Evolutionary conservation across 37 sponge, comb jelly and placozoan species (phyloP), one percentile per base, ranked within the genome.

Genomic region (Beroe ovata): DNA sequence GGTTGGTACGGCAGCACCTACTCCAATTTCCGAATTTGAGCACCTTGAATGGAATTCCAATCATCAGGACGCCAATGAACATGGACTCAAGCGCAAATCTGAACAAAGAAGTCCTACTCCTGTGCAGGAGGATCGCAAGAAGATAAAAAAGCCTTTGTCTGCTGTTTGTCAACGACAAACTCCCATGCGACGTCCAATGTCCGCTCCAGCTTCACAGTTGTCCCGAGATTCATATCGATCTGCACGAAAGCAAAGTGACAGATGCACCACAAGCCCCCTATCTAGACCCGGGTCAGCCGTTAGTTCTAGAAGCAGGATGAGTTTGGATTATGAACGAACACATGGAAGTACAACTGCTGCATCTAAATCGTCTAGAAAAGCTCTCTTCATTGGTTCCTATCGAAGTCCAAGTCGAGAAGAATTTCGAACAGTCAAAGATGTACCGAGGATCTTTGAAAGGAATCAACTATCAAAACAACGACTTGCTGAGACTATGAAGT

Each of bases 71-170:
- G 47, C 39, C 3, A 1, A 40, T 22, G 26, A 37, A 26, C 0
- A 36, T 4, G 28, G n/a, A 42, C 4, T 42, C 23, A 77, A 77
- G 21, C 84, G 84, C 2, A 32, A 42, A 11, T 42, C 8, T 20
- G 38, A 23, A 1, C 84, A 77, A 40, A 77, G 84, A 54, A 77
- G 54, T 16, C 84, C 84, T 2, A 42, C 84, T 0, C 84, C 84
- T 20, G 23, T 54, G 1, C 36, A 77, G 33, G 84, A 69, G 38
- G 36, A 38, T n/a, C 26, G 84, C 8, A 77, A 77, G 54, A 77
- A 36, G 84, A 42, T 77, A 1, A 77, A 35, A 42, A 77, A 8
- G 33, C 84, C 84, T 4, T 21, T 19, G 8, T n/a, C 22, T n/a
- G 1, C 1, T 20, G 35, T 1, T 8, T 21, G 28, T 21, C 22